These are phyloP conservation scores for Oscheius sp. DNA, from an alignment of 2,888 invertebrate genomes.

Conservation along the genomic window DNA sequence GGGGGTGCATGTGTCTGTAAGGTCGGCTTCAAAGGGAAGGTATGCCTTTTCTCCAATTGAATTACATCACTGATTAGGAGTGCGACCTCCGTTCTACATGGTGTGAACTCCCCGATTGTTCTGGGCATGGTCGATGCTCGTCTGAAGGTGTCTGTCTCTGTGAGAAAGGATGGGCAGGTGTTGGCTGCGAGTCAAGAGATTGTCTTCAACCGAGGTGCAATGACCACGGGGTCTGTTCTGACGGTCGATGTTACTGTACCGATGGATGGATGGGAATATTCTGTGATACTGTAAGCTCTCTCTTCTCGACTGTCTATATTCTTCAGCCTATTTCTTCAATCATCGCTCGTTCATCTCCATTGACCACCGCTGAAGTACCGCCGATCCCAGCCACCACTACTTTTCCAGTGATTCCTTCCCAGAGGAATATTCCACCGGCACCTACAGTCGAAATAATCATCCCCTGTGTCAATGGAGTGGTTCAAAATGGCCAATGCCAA, in stretches of 20 bases:
- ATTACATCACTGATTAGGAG: too few species aligned
- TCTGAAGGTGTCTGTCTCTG: slow-evolving; percentile 93
- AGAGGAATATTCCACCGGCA: slow-evolving; percentile 11
- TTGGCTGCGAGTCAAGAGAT: slow-evolving; percentile 56
- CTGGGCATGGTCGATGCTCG: slow-evolving; percentile 90
- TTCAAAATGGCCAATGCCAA: slow-evolving; percentile 88
- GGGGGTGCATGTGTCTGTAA: slow-evolving; percentile 57
- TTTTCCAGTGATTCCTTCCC: background rate
- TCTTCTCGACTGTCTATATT: background rate
- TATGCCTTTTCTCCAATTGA: slow-evolving; percentile 74
- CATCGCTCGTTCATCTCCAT: background rate
- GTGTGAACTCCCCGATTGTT: slow-evolving; percentile 93
- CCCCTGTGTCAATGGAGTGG: slow-evolving; percentile 81
- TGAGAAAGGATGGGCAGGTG: slow-evolving; percentile 75
- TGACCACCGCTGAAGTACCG: background rate
- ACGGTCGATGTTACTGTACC: slow-evolving; percentile 90
- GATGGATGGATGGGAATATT: slow-evolving; percentile 95
- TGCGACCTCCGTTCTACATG: slow-evolving; percentile 93
- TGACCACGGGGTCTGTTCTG: slow-evolving; percentile 92
- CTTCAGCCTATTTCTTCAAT: slow-evolving; percentile 2
- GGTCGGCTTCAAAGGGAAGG: slow-evolving; percentile 78
- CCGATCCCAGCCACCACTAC: background rate
- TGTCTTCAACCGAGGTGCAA: slow-evolving; percentile 86
- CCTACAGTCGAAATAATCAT: slow-evolving; percentile 83
- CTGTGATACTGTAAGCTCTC: slow-evolving; percentile 76